phyloP scores from a whole-genome alignment of 2,888 invertebrate genomes.

The Salpingus planirostris region DNA sequence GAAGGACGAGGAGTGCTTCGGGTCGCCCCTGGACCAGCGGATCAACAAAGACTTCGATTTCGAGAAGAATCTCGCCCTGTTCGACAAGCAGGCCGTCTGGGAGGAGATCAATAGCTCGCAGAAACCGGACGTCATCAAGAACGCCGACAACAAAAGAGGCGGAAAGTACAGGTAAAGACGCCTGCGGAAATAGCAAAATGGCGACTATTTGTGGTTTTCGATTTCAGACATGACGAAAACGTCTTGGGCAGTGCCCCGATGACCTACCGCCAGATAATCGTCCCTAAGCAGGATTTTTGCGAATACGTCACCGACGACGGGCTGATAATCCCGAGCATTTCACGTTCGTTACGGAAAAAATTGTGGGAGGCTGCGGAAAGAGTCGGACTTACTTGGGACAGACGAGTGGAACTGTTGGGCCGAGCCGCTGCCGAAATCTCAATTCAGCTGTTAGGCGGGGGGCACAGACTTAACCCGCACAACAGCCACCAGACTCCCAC shows the following conservation, averaged over 20 bases:
- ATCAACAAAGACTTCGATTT: slow-evolving; percentile 82
- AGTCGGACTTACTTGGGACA: slow-evolving; percentile 56
- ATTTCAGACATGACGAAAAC: slow-evolving; percentile 80
- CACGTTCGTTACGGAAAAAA: slow-evolving; percentile 54
- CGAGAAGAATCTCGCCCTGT: slow-evolving; percentile 86
- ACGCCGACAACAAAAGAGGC: slow-evolving; percentile 39
- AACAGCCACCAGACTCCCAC: slow-evolving; percentile 84
- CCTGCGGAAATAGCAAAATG: too few relatives aligned
- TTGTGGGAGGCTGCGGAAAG: slow-evolving; percentile 62
- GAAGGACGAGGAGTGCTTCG: slow-evolving; percentile 71
- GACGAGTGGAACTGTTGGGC: slow-evolving; percentile 68
- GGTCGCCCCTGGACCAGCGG: slow-evolving; percentile 57
- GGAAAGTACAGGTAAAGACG: slow-evolving; percentile 35
- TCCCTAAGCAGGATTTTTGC: slow-evolving; percentile 52
- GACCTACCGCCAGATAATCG: slow-evolving; percentile 58
- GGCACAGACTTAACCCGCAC: slow-evolving; percentile 71
- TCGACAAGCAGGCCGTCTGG: slow-evolving; percentile 78
- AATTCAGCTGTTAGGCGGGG: slow-evolving; percentile 74
- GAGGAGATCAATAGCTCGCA: slow-evolving; percentile 58
- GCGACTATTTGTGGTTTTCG: too few relatives aligned
- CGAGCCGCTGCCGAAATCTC: slow-evolving; percentile 79
- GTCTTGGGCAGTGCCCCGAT: slow-evolving; percentile 60
- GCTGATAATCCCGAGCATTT: slow-evolving; percentile 68
- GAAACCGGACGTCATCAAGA: slow-evolving; percentile 53
- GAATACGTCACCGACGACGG: slow-evolving; percentile 78